A percentile compares a stretch with the other conserved stretches of the same genome.
These are phyloP conservation scores for Piprites chloris DNA, from an alignment of 2,113 vertebrate genomes.

Conservation along the genomic window DNA sequence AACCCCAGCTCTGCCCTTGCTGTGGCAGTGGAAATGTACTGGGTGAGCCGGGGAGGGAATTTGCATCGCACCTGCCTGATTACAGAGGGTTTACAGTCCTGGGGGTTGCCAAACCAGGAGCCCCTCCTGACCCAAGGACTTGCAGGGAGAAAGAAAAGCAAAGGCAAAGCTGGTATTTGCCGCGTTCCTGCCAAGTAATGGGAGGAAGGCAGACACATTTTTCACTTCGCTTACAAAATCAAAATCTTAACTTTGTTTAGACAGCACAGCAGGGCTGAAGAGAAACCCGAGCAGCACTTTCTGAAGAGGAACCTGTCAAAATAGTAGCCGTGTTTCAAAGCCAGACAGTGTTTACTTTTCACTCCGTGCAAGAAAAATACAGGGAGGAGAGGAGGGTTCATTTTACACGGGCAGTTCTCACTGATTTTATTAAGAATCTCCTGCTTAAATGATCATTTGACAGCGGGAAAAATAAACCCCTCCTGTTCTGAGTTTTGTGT, in stretches of 20 bases:
- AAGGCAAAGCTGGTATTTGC: not conserved
- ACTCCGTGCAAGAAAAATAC: not conserved
- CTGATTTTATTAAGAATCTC: slow-evolving; percentile 19
- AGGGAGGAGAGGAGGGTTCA: not conserved
- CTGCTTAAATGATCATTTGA: slow-evolving; percentile 33
- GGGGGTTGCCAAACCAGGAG: slow-evolving; percentile 1
- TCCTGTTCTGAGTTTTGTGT: not conserved
- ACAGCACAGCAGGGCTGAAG: slow-evolving; percentile 29
- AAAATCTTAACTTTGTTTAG: slow-evolving; percentile 34
- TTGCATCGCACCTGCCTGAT: not conserved
- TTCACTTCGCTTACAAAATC: slow-evolving; percentile 33
- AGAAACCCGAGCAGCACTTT: slow-evolving; percentile 34
- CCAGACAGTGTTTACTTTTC: slow-evolving; percentile 22
- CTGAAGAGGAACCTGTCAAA: slow-evolving; percentile 60
- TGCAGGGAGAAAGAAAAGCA: not conserved
- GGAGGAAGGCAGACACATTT: slow-evolving; percentile 30
- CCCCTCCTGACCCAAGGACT: not conserved
- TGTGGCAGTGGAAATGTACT: not conserved
- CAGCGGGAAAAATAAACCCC: not conserved
- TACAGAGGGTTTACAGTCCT: not conserved
- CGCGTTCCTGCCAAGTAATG: not conserved
- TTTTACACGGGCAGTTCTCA: not conserved
- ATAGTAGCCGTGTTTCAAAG: slow-evolving; percentile 27
- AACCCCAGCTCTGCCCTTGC: not conserved
- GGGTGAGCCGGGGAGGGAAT: not conserved